These are phyloP conservation scores for Orthonyx spaldingii DNA, from an alignment of 2,113 vertebrate genomes.

Conservation along the genomic window DNA sequence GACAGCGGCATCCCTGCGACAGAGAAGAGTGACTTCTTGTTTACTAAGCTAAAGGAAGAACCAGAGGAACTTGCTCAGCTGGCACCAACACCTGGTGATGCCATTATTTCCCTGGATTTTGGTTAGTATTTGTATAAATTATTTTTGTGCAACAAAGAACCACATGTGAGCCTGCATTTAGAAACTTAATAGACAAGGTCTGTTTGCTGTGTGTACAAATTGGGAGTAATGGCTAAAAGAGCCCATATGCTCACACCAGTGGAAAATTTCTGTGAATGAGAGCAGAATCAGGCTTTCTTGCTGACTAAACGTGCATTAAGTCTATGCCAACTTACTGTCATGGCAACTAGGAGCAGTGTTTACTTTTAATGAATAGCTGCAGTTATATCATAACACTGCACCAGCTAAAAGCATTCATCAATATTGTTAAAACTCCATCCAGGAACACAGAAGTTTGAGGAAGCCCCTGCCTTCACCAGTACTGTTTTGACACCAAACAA, in stretches of 20 bases:
- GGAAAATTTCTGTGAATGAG: slow-evolving; percentile 54
- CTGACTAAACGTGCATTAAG: slow-evolving; percentile 27
- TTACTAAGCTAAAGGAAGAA: slow-evolving; percentile 92
- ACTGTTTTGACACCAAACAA: slow-evolving; percentile 74
- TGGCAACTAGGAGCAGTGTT: slow-evolving; percentile 19
- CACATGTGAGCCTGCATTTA: neutral
- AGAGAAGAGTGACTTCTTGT: slow-evolving; percentile 80
- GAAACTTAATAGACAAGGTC: neutral
- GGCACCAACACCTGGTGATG: slow-evolving; percentile 90
- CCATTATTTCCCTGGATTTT: slow-evolving; percentile 89
- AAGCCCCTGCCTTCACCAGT: slow-evolving; percentile 71
- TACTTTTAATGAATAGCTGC: slow-evolving; percentile 28
- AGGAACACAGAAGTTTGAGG: slow-evolving; percentile 81
- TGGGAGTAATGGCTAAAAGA: neutral
- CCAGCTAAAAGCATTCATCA: neutral
- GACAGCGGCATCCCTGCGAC: slow-evolving; percentile 38
- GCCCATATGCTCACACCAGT: neutral
- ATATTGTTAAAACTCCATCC: slow-evolving; percentile 35
- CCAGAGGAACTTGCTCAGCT: slow-evolving; percentile 92
- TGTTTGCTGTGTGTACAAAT: neutral
- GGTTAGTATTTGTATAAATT: slow-evolving; percentile 73
- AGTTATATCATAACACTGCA: slow-evolving; percentile 1
- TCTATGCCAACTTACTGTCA: slow-evolving; percentile 37
- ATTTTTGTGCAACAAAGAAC: neutral
- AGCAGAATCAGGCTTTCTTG: slow-evolving; percentile 30